A percentile compares a stretch with the other conserved stretches of the same genome.
Evolutionary conservation across 1,140 invertebrate species (phyloP).

Genomic region (Plodia interpunctella): DNA sequence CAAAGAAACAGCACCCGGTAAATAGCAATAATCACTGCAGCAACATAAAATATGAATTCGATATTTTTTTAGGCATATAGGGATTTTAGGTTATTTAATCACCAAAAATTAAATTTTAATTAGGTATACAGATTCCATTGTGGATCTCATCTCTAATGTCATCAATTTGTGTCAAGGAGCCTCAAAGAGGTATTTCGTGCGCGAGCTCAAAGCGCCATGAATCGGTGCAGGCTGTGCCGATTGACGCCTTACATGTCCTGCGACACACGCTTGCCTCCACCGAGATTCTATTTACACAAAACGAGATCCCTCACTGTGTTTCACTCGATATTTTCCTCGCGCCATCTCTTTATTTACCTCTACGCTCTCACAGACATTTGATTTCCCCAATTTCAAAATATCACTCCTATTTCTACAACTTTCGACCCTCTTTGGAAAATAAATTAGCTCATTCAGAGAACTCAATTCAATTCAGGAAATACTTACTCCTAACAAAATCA

Average conservation of each 20-base stretch:
- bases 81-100: no score
- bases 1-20: no score
- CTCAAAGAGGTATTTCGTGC: not conserved
- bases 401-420: conserved; percentile 17
- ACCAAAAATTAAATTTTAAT: no score
- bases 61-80: no score
- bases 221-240: not conserved
- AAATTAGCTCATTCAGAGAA: conserved; percentile 2
- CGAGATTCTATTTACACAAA: conserved; percentile 29
- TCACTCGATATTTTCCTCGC: conserved; percentile 4
- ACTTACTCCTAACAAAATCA: not conserved
- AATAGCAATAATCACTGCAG: no score
- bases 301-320: conserved; percentile 16
- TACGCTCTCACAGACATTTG: not conserved
- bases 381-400: conserved; percentile 8
- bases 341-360: conserved; percentile 2
- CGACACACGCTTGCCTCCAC: conserved; percentile 12
- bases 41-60: no score
- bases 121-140: no score
- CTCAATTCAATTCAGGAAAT: not conserved
- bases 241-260: conserved; percentile 3
- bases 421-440: conserved; percentile 12
- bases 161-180: not conserved
- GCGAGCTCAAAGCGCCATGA: not conserved
- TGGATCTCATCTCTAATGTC: not conserved